Evolutionary conservation across 1,140 invertebrate species (phyloP).

Genomic region (Scaptomyza hsui): DNA sequence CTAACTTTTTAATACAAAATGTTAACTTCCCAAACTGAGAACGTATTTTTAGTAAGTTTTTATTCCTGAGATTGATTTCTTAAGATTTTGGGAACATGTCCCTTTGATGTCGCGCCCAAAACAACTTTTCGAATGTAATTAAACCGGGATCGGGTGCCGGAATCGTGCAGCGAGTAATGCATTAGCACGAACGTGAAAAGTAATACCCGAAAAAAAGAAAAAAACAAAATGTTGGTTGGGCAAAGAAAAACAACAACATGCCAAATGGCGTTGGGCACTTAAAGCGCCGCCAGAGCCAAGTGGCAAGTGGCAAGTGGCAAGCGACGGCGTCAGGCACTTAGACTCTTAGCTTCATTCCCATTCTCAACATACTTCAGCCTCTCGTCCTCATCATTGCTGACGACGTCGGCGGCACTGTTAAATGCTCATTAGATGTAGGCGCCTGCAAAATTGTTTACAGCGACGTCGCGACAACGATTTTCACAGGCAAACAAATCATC

Average conservation of each 20-base stretch:
- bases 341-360: conserved; percentile 18
- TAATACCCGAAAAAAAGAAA: conserved; percentile 52
- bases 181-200: conserved; percentile 73
- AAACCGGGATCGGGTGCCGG: conserved; percentile 86
- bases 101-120: conserved; percentile 45
- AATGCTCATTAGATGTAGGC: conserved; percentile 80
- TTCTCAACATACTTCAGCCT: neutral
- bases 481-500: conserved; percentile 76
- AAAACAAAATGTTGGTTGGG: conserved; percentile 13
- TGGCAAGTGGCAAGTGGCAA: conserved; percentile 34
- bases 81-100: neutral
- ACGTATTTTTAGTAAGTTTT: neutral
- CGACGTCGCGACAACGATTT: conserved; percentile 78
- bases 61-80: neutral
- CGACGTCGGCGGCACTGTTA: conserved; percentile 59
- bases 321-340: conserved; percentile 8
- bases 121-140: conserved; percentile 45
- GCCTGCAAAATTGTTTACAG: conserved; percentile 82
- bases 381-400: conserved; percentile 7
- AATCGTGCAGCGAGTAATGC: conserved; percentile 31
- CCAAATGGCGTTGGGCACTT: conserved; percentile 53
- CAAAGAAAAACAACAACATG: conserved; percentile 63
- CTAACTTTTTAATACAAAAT: neutral
- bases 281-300: conserved; percentile 53
- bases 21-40: neutral